These are phyloP conservation scores for Plagodis dolabraria DNA, from an alignment of 2,888 invertebrate species.

Conservation along the genomic window DNA sequence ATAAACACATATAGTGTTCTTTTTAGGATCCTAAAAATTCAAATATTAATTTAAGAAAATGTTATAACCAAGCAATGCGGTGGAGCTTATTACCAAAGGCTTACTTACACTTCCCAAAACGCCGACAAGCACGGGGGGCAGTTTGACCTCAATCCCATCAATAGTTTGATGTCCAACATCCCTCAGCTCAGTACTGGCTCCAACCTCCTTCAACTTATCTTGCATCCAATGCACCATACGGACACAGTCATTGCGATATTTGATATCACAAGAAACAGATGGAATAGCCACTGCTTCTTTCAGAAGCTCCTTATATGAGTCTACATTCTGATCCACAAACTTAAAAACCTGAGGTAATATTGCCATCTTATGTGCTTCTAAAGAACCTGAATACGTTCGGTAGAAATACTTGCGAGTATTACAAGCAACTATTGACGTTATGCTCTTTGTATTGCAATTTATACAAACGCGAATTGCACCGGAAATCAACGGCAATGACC, in stretches of 20 bases:
- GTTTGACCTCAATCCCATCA: slow-evolving; percentile 88
- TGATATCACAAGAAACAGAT: slow-evolving; percentile 97
- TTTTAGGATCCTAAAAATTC: slow-evolving; percentile 87
- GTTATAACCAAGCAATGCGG: no score
- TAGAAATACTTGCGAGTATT: slow-evolving; percentile 41
- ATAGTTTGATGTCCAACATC: slow-evolving; percentile 91
- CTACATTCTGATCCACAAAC: slow-evolving; percentile 91
- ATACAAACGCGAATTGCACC: slow-evolving; percentile 35
- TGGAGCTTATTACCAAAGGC: no score
- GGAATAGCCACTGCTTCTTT: slow-evolving; percentile 95
- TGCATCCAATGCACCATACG: slow-evolving; percentile 95
- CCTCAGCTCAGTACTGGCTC: slow-evolving; percentile 88
- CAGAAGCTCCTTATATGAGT: slow-evolving; percentile 90
- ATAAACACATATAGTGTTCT: slow-evolving; percentile 97
- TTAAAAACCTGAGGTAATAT: slow-evolving; percentile 83
- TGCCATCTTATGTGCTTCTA: slow-evolving; percentile 62
- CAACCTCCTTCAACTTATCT: slow-evolving; percentile 87
- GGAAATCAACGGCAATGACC: slow-evolving; percentile 41
- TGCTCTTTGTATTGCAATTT: slow-evolving; percentile 50
- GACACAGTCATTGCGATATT: slow-evolving; percentile 91
- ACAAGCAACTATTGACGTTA: slow-evolving; percentile 46
- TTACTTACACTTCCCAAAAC: slow-evolving; percentile 88
- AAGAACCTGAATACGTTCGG: slow-evolving; percentile 41
- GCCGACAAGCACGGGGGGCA: slow-evolving; percentile 95
- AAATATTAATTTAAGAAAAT: background rate